A percentile compares a stretch with the other conserved stretches of the same genome.
These are phyloP conservation scores for Ooceraea biroi DNA, from an alignment of 1,140 invertebrate genomes.

Conservation along the genomic window DNA sequence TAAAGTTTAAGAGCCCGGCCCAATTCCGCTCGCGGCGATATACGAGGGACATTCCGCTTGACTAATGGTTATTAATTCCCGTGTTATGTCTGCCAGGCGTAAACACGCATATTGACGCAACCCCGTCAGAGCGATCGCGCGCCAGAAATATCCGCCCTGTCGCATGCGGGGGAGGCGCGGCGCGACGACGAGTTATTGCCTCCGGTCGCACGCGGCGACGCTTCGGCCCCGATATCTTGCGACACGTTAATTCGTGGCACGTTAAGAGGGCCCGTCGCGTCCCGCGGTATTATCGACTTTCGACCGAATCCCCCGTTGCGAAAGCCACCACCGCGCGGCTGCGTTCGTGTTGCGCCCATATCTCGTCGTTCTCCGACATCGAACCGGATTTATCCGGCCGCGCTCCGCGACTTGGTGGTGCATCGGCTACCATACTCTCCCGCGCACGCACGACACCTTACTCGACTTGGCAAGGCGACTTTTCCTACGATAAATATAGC, in stretches of 20 bases:
- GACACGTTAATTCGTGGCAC: not conserved
- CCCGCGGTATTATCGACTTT: not conserved
- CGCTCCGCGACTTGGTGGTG: conserved; percentile 60
- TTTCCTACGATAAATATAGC: conserved; percentile 79
- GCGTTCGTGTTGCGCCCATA: conserved; percentile 71
- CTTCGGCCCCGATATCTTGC: not conserved
- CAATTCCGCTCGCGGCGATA: conserved; percentile 48
- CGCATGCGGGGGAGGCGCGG: not conserved
- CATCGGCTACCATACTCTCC: conserved; percentile 73
- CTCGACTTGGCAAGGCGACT: conserved; percentile 81
- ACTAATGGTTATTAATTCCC: conserved; percentile 62
- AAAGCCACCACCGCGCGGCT: conserved; percentile 60
- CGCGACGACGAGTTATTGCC: conserved; percentile 1
- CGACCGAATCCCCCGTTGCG: not conserved
- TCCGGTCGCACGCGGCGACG: conserved; percentile 1
- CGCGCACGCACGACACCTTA: conserved; percentile 78
- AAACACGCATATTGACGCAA: conserved; percentile 30
- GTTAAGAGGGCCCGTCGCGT: not conserved
- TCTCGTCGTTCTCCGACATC: conserved; percentile 72
- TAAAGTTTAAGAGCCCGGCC: conserved; percentile 50
- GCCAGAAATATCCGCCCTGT: conserved; percentile 46
- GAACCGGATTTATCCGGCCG: conserved; percentile 80
- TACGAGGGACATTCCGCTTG: conserved; percentile 45
- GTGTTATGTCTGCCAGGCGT: conserved; percentile 51
- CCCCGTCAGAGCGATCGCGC: conserved; percentile 29